Base-by-base conservation (phyloP, 2,113 vertebrate species). In the Uria aalge region DNA sequence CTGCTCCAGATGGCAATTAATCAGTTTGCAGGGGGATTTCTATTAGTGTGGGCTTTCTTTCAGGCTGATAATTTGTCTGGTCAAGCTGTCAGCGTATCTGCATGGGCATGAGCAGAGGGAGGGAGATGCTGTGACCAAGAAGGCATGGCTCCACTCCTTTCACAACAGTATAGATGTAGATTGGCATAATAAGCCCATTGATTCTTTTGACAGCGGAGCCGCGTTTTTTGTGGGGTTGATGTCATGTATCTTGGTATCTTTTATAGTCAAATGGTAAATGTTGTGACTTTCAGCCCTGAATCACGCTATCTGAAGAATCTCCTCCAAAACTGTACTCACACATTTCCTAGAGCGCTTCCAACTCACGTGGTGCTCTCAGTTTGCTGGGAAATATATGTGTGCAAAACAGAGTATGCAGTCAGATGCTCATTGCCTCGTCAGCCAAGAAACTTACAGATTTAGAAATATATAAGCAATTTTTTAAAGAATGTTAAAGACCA, bases 1-100 rank as follows among this genome's bases (percentile, higher is more conserved):
- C 40, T 87, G 69, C 53, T 96, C 73, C 94, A 96, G 87, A 78
- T 79, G 87, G 93, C 45, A 85, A 85, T 91, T 75, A 85, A 79
- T 90, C 91, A 85, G 40, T 90, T 81, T 92, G 60, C 69, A 79
- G 53, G 83, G 81, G 84, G 74, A 32, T 86, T 92, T 91, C 40
- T 79, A 5, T 90, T 77, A 71, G 56, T 71, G 69, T 47, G 91
- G 69, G 64, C 12, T 53, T 87, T 82, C 64, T 95, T 60, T 72
- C 41, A 48, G 81, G 48, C 62, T 90, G 68, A 75, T 93, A 41
- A 66, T 66, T 62, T 94, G 77, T 85, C 88, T 90, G 69, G 47
- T 92, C 40, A 68, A 84, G 32, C 83, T 77, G 86, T 83, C 85
- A 86, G 75, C 63, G 50, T 86, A 2, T 69, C 63, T 91, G 48